These are phyloP conservation scores for Schizotus pectinicornis DNA, from an alignment of 2,888 invertebrate species.

Conservation along the genomic window DNA sequence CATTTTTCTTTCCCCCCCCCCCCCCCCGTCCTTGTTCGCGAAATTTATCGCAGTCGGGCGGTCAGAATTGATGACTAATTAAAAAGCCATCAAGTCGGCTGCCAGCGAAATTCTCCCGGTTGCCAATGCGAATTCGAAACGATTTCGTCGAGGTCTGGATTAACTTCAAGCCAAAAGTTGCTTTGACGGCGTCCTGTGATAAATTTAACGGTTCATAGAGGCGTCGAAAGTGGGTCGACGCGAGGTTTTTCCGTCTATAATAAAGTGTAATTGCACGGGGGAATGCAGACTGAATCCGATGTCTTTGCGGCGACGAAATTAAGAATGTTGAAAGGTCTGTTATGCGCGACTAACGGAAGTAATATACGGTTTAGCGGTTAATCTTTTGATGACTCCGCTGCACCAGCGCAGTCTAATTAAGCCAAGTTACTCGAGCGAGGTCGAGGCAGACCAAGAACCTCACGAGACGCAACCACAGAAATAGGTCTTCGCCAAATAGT, in stretches of 20 bases:
- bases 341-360: constrained; percentile 14
- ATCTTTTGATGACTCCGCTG: constrained; percentile 16
- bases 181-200: constrained; percentile 2
- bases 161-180: constrained; percentile 7
- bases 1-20: too few relatives aligned
- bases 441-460: constrained; percentile 14
- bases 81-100: constrained; percentile 23
- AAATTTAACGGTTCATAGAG: background rate
- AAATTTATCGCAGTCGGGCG: background rate
- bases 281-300: too few relatives aligned
- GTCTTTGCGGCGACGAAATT: too few relatives aligned
- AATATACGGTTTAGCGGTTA: constrained; percentile 13
- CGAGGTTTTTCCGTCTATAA: too few relatives aligned
- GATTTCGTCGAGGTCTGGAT: constrained; percentile 1
- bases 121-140: constrained; percentile 17
- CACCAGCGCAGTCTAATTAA: constrained; percentile 25
- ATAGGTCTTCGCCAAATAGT: too few relatives aligned
- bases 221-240: too few relatives aligned
- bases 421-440: constrained; percentile 6
- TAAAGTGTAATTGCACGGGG: too few relatives aligned
- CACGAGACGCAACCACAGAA: too few relatives aligned
- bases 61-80: constrained; percentile 21
- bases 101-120: constrained; percentile 9
- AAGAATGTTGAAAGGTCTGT: background rate
- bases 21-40: background rate